These are phyloP conservation scores for Myotis yumanensis DNA, from an alignment of 2,113 vertebrate species.

Conservation along the genomic window DNA sequence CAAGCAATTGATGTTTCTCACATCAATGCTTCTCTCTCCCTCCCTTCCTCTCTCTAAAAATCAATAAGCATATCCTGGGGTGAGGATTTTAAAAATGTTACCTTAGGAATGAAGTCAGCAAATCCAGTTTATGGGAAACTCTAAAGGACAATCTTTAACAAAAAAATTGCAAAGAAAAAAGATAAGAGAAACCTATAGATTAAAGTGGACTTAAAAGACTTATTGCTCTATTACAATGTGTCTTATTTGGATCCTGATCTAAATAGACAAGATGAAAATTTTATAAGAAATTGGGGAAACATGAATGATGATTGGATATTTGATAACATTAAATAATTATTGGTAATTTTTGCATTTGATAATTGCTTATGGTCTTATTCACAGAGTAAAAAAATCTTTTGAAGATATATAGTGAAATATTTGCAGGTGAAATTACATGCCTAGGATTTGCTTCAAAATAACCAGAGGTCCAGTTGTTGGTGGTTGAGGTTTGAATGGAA, in stretches of 20 bases:
- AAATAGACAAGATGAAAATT: background rate
- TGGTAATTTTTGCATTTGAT: background rate
- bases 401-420: conserved; percentile 2
- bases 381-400: conserved; percentile 10
- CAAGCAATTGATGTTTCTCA: too few species aligned
- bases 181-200: background rate
- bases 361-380: conserved; percentile 2
- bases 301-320: background rate
- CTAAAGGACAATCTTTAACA: background rate
- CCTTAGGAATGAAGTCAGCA: background rate
- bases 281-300: background rate
- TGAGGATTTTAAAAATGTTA: too few species aligned
- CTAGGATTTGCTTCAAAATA: background rate
- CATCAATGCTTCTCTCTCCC: too few species aligned
- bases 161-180: background rate
- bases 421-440: background rate
- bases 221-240: background rate
- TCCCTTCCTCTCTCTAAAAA: too few species aligned
- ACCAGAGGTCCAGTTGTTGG: background rate
- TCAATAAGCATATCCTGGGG: too few species aligned
- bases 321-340: background rate
- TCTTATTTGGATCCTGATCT: background rate
- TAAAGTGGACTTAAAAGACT: conserved; percentile 2
- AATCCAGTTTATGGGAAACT: background rate
- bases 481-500: background rate